Percentiles rank a stretch among this genome's conserved stretches.
These are phyloP conservation scores for Pachycephus smyrnensis DNA, from an alignment of 2,888 invertebrate species.

Conservation along the genomic window DNA sequence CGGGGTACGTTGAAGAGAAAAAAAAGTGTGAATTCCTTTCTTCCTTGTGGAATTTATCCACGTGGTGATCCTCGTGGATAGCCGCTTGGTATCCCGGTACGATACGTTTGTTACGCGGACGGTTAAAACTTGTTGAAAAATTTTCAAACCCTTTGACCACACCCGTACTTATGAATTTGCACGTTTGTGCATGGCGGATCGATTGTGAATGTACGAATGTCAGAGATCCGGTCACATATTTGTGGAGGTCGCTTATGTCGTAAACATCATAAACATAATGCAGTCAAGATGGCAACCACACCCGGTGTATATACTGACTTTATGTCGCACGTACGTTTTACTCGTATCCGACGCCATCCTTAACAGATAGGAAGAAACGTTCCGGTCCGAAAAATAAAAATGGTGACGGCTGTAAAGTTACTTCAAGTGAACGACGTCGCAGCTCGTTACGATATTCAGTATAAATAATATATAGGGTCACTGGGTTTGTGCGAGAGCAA, in stretches of 20 bases:
- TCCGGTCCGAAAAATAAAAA: background rate
- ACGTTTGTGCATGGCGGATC: background rate
- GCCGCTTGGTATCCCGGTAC: background rate
- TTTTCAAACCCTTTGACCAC: constrained; percentile 30
- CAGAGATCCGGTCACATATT: constrained; percentile 50
- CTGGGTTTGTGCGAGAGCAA: background rate
- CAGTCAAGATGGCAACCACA: constrained; percentile 43
- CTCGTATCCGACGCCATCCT: background rate
- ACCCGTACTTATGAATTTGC: constrained; percentile 37
- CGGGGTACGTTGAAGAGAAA: background rate
- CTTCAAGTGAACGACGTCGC: background rate
- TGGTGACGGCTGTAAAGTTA: background rate
- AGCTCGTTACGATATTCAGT: background rate
- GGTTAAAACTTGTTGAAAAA: background rate
- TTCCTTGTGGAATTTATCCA: background rate
- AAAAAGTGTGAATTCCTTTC: background rate
- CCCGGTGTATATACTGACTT: constrained; percentile 30
- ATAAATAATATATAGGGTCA: background rate
- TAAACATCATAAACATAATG: constrained; percentile 54
- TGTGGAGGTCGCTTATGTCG: constrained; percentile 52
- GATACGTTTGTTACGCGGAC: background rate
- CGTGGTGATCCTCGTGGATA: background rate
- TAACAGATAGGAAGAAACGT: background rate
- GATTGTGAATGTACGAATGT: background rate
- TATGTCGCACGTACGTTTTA: background rate